Conservation (phyloP, 2,113 vertebrate genomes). For the Trachemys scripta region DNA sequence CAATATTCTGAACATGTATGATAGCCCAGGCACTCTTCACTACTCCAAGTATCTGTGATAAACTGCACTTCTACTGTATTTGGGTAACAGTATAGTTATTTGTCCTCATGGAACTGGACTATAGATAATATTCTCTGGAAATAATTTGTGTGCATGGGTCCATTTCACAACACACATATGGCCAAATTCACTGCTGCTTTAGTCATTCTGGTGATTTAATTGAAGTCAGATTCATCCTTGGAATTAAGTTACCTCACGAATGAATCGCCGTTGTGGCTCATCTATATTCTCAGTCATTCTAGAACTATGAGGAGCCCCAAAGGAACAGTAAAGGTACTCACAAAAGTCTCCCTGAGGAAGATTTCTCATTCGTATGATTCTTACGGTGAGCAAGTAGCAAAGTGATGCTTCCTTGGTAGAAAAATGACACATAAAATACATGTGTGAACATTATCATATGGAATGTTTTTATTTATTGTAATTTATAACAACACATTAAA, state of each 20-base stretch:
- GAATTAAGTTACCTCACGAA: background rate
- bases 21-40: background rate
- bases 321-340: conserved; percentile 70
- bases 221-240: background rate
- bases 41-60: background rate
- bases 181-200: background rate
- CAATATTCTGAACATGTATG: background rate
- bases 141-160: background rate
- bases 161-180: background rate
- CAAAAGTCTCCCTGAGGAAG: conserved; percentile 75
- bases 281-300: background rate
- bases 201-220: background rate
- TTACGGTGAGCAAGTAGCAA: conserved; percentile 78
- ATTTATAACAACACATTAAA: background rate
- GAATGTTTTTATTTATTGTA: background rate
- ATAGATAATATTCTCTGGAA: background rate
- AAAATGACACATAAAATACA: background rate
- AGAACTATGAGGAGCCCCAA: background rate
- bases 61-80: background rate
- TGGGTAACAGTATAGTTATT: background rate
- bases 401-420: conserved; percentile 52
- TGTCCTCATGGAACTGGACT: background rate
- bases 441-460: background rate
- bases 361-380: conserved; percentile 76
- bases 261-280: background rate